phyloP scores from a whole-genome alignment of 2,888 invertebrate species.

The Caenorhabditis sp. region DNA sequence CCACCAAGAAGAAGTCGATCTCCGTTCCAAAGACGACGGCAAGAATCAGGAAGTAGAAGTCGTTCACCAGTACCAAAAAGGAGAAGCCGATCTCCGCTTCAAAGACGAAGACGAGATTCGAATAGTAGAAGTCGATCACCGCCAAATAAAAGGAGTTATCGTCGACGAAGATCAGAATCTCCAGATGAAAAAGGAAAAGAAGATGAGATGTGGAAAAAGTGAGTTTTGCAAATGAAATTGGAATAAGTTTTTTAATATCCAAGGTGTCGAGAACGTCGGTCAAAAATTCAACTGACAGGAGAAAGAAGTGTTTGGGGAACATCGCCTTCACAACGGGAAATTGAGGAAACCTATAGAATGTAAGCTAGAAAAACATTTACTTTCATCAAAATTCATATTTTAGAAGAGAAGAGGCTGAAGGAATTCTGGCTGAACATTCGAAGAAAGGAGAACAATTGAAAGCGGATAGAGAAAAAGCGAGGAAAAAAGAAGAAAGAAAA shows the following conservation, averaged over 20 bases:
- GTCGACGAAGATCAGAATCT: constrained; percentile 13
- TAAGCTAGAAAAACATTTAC: constrained; percentile 12
- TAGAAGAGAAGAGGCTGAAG: constrained; percentile 45
- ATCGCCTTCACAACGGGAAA: constrained; percentile 55
- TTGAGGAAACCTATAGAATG: constrained; percentile 47
- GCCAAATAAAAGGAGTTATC: constrained; percentile 18
- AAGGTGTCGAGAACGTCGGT: constrained; percentile 45
- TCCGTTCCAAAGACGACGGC: not conserved
- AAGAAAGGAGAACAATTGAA: constrained; percentile 46
- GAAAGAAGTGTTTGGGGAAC: constrained; percentile 42
- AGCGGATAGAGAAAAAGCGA: constrained; percentile 47
- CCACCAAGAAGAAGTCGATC: not conserved
- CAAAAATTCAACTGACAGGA: constrained; percentile 40
- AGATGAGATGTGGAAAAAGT: not conserved
- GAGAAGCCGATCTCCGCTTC: constrained; percentile 20
- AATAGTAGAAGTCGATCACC: constrained; percentile 12
- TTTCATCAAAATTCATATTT: not conserved
- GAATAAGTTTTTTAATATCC: constrained; percentile 16
- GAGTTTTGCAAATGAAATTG: not conserved
- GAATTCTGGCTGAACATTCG: constrained; percentile 53
- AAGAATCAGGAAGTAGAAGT: not conserved
- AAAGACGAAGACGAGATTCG: constrained; percentile 7
- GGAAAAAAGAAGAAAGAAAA: constrained; percentile 38
- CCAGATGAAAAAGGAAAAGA: not conserved
- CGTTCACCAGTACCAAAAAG: not conserved